A percentile compares a stretch with the other conserved stretches of the same genome.
Evolutionary conservation across 1,140 invertebrate species (phyloP).

Genomic region (Lepidurus couesii): DNA sequence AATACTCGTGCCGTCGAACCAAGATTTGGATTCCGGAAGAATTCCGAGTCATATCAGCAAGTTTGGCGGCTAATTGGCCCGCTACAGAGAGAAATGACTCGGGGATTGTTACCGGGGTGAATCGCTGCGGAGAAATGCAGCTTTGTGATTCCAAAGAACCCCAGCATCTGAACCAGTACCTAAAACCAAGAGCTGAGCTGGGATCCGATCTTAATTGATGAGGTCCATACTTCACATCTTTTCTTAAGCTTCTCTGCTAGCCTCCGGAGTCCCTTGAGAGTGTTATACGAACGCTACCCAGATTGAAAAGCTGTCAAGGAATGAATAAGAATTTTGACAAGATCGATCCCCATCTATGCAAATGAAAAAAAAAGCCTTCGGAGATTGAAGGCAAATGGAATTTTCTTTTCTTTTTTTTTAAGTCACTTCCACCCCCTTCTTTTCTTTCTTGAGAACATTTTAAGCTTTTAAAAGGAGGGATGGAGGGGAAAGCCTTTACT

Average conservation of each 20-base stretch:
- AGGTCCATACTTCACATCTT: conserved; percentile 13
- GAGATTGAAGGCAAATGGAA: neutral
- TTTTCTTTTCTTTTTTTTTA: neutral
- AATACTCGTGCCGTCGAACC: neutral
- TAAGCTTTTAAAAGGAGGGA: neutral
- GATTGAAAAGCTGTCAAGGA: conserved; percentile 19
- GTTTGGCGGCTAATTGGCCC: neutral
- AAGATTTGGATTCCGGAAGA: neutral
- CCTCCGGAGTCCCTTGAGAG: conserved; percentile 1
- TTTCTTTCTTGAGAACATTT: neutral
- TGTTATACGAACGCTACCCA: neutral
- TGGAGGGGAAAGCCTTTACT: neutral
- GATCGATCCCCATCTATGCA: conserved; percentile 12
- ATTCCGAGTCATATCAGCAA: neutral
- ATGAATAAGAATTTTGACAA: conserved; percentile 17
- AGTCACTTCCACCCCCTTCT: neutral
- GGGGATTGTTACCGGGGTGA: neutral
- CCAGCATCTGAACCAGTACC: neutral
- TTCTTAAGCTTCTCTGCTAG: conserved; percentile 1
- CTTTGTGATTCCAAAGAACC: neutral
- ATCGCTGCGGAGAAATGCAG: neutral
- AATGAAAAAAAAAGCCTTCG: neutral
- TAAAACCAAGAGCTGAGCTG: neutral
- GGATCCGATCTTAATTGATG: conserved; percentile 11
- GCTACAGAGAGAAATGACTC: neutral